Conservation (phyloP, 2,888 invertebrate genomes). For the Caenorhabditis macrosperma region DNA sequence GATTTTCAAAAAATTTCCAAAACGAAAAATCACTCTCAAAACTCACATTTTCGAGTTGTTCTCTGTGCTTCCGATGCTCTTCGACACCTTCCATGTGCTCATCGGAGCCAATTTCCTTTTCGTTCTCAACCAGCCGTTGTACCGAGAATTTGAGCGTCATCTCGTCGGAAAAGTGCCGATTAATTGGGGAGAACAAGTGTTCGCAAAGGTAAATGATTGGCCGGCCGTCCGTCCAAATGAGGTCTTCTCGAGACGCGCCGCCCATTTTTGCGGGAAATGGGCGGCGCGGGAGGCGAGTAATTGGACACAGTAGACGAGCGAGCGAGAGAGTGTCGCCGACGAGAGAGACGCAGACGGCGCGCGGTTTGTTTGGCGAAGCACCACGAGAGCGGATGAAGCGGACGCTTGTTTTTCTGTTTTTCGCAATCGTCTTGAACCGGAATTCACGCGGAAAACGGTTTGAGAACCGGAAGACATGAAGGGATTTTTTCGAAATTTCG, state of each 20-base stretch:
- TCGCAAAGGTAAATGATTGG: background rate
- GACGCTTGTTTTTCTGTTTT: background rate
- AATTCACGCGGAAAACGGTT: too few relatives aligned
- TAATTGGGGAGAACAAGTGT: background rate
- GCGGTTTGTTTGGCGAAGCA: background rate
- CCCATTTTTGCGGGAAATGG: background rate
- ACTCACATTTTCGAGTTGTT: background rate
- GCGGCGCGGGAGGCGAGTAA: constrained; percentile 6
- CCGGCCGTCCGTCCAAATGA: background rate
- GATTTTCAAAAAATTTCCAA: too few relatives aligned
- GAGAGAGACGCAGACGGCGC: background rate
- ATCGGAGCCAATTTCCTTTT: constrained; percentile 25
- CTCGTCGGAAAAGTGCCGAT: background rate
- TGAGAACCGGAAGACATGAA: too few relatives aligned
- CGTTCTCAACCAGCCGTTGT: constrained; percentile 61
- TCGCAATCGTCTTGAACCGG: too few relatives aligned
- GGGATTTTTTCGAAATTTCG: too few relatives aligned
- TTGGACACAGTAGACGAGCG: background rate
- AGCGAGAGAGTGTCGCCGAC: background rate
- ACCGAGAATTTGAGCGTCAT: constrained; percentile 69
- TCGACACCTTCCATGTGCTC: constrained; percentile 5
- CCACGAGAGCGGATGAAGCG: background rate
- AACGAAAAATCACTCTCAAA: too few relatives aligned
- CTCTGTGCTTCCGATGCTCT: constrained; percentile 9
- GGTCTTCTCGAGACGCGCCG: background rate